Evolutionary conservation across 92 coral and sea anemone species (phyloP).

Genomic region (Paramuricea clavata): DNA sequence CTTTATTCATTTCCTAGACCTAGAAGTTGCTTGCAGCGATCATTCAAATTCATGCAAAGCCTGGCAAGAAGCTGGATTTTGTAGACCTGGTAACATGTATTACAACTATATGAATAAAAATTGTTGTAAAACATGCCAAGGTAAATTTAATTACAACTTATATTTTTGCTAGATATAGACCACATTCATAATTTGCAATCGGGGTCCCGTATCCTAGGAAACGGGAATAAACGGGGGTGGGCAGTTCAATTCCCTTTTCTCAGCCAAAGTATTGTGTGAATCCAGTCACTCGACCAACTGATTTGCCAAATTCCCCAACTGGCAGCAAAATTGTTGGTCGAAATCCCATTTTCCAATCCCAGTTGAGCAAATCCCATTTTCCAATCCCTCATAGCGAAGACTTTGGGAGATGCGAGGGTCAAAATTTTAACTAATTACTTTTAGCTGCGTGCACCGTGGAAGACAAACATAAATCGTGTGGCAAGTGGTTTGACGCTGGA

Average conservation of each 20-base stretch:
- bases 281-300: no score
- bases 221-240: no score
- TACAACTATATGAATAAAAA: not conserved
- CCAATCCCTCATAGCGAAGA: no score
- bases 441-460: not conserved
- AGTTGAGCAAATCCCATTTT: no score
- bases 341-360: not conserved
- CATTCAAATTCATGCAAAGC: not conserved
- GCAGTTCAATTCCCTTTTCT: no score
- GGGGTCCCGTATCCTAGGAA: no score
- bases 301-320: no score
- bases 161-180: not conserved
- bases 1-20: not conserved
- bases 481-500: slow-evolving; percentile 14
- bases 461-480: not conserved
- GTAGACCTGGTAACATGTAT: not conserved
- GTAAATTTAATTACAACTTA: not conserved
- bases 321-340: not conserved
- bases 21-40: slow-evolving; percentile 6
- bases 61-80: slow-evolving; percentile 3
- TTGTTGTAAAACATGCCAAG: slow-evolving; percentile 1
- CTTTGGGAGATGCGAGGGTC: not conserved
- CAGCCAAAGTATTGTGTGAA: not conserved
- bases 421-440: not conserved
- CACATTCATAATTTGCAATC: no score